Percentiles rank a stretch among this genome's conserved stretches.
Conservation (phyloP, 2,797 vertebrate genomes). For the Microhierax caerulescens region DNA sequence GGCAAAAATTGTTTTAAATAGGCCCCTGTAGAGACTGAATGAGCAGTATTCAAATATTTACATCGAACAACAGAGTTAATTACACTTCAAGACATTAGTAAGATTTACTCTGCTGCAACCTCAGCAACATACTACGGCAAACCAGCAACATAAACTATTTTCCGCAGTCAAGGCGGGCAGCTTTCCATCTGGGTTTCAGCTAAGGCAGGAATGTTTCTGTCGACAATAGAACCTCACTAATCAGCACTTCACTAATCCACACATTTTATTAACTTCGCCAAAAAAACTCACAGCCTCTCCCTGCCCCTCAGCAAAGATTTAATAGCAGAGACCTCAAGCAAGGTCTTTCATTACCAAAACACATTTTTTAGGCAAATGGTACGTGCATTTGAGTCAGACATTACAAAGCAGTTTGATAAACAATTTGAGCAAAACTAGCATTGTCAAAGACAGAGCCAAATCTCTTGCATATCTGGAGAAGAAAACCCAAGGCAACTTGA, state of each 20-base stretch:
- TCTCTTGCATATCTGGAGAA: not conserved
- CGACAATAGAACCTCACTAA: slow-evolving; percentile 62
- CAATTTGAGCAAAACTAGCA: slow-evolving; percentile 30
- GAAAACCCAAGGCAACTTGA: slow-evolving; percentile 1
- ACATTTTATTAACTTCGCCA: slow-evolving; percentile 61
- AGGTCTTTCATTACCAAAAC: slow-evolving; percentile 25
- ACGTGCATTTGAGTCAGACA: not conserved
- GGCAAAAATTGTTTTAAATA: slow-evolving; percentile 32
- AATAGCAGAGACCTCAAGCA: slow-evolving; percentile 55
- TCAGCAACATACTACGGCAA: slow-evolving; percentile 51
- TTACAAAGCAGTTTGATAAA: slow-evolving; percentile 50
- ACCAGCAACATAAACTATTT: slow-evolving; percentile 49
- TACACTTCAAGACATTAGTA: slow-evolving; percentile 41
- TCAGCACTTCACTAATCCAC: slow-evolving; percentile 69
- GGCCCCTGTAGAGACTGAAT: not conserved
- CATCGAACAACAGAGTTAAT: slow-evolving; percentile 51
- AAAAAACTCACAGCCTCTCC: slow-evolving; percentile 58
- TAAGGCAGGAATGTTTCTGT: slow-evolving; percentile 58
- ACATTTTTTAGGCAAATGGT: slow-evolving; percentile 12
- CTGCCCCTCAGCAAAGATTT: slow-evolving; percentile 59
- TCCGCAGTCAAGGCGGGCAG: not conserved
- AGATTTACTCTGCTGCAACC: slow-evolving; percentile 52
- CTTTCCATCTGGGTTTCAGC: slow-evolving; percentile 60
- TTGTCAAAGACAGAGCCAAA: not conserved
- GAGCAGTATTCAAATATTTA: slow-evolving; percentile 61